Base-by-base conservation (phyloP, 2,113 vertebrate genomes). In the Pomatostomus ruficeps region DNA sequence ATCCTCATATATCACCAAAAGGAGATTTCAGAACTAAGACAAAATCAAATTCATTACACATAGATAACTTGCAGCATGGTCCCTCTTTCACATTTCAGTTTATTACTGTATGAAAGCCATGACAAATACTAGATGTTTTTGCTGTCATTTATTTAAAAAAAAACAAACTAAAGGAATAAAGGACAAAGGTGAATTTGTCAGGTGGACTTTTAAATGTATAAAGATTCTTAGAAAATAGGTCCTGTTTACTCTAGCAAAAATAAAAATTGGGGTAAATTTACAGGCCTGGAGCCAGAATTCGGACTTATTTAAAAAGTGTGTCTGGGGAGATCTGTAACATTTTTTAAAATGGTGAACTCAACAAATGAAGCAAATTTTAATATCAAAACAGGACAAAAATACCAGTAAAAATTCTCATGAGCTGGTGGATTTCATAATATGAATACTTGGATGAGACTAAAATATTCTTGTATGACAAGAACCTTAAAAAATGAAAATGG, bases 31-130 rank as follows among this genome's bases (percentile, higher is more conserved):
- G 33, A 25, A 67, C 40, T 63, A 52, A n/a, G 25, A 54, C 23
- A 71, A 74, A 52, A 70, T 52, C 13, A 43, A 81, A 78, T 26
- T 71, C 2, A 61, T 31, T 52, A 18, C 43, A 36, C 3, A 57
- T 2, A 31, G 11, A 36, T n/a, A 54, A 45, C 3, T 43, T 88
- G 49, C 0, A 8, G 2, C 6, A 23, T 33, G 11, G 1, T 43
- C 7, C 11, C 13, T 82, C 22, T 78, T 70, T 62, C 52, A 62
- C 22, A 42, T 75, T 72, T 86, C 28, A 25, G 19, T 67, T 72
- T 4, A 72, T 19, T 67, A 35, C 28, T 66, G 6, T n/a, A 57
- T 29, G 28, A 84, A 80, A 80, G 4, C 3, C 12, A 14, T n/a
- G 13, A 63, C 22, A 76, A 84, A 58, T 35, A 23, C 7, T 43